These are phyloP conservation scores for Hydropsyche tenuis DNA, from an alignment of 1,140 invertebrate species.

Conservation along the genomic window DNA sequence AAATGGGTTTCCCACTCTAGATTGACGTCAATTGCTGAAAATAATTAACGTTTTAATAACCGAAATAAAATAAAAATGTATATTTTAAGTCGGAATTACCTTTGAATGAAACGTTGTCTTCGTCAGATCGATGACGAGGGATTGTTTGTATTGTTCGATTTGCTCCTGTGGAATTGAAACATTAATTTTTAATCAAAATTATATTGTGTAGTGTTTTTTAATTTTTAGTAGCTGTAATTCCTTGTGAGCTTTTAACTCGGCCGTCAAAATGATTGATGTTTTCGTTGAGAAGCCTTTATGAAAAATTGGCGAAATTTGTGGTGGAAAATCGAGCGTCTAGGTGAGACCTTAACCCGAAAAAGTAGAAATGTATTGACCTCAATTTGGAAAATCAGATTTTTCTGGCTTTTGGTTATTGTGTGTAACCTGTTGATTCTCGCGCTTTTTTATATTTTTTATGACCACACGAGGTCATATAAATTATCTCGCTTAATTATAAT, in stretches of 20 bases:
- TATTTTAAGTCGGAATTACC: too few relatives aligned
- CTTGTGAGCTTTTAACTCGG: neutral
- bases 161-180: too few relatives aligned
- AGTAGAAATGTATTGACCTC: neutral
- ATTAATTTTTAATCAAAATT: too few relatives aligned
- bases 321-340: neutral
- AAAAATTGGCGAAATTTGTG: neutral
- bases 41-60: neutral
- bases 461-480: neutral
- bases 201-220: too few relatives aligned
- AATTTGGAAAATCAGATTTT: constrained; percentile 1
- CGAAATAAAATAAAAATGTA: too few relatives aligned
- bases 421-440: constrained; percentile 9
- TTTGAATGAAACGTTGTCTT: too few relatives aligned
- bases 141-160: too few relatives aligned
- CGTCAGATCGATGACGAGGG: too few relatives aligned
- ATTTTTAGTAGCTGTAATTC: too few relatives aligned
- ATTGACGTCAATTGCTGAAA: neutral
- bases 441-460: neutral
- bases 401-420: neutral
- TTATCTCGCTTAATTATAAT: too few relatives aligned
- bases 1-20: constrained; percentile 42
- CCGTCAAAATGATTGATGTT: constrained; percentile 17
- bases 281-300: neutral
- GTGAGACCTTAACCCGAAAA: constrained; percentile 11